Percentiles rank a stretch among this genome's conserved stretches.
phyloP scores from a whole-genome alignment of 2,888 invertebrate species.

The Xanthia icteritia region DNA sequence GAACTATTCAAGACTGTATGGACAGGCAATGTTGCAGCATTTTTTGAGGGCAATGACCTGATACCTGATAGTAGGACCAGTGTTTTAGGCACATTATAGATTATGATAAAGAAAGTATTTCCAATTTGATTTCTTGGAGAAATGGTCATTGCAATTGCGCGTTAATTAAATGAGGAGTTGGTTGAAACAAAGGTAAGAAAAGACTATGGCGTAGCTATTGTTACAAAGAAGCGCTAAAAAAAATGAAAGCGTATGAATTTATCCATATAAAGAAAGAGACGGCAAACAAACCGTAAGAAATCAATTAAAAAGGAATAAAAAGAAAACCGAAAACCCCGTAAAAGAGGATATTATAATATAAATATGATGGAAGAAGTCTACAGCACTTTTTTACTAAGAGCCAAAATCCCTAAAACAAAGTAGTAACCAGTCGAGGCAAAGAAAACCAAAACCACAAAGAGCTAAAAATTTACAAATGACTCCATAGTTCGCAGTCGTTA shows the following conservation, averaged over 20 bases:
- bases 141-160: neutral
- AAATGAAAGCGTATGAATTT: neutral
- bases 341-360: neutral
- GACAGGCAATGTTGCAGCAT: neutral
- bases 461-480: neutral
- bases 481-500: neutral
- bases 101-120: neutral
- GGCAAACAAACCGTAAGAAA: neutral
- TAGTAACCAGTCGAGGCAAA: neutral
- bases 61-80: neutral
- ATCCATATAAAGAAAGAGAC: neutral
- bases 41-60: neutral
- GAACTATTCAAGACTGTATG: neutral
- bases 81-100: neutral
- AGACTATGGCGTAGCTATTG: neutral
- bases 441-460: neutral
- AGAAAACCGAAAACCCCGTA: neutral
- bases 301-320: neutral
- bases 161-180: neutral
- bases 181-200: neutral
- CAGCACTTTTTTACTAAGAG: neutral
- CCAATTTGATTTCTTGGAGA: neutral
- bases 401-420: too few species aligned
- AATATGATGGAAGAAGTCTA: neutral
- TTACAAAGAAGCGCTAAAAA: conserved; percentile 20